phyloP scores from a whole-genome alignment of 2,888 invertebrate species.

The Mythimna impura region DNA sequence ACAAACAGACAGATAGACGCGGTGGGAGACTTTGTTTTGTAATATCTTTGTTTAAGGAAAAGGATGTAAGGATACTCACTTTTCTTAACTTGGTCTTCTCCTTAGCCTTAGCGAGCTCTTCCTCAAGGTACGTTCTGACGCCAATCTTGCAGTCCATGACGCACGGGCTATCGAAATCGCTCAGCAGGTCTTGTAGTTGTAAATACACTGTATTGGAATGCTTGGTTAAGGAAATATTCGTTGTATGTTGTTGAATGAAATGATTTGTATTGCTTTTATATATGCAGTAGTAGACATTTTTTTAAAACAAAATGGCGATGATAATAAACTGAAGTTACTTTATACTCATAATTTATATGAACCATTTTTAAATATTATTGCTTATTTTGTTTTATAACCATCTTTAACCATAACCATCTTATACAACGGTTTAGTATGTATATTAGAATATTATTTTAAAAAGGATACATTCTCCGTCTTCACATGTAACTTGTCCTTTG shows the following conservation, averaged over 20 bases:
- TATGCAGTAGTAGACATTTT: not conserved
- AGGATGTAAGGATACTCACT: constrained; percentile 85
- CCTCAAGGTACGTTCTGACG: constrained; percentile 98
- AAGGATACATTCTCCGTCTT: constrained; percentile 94
- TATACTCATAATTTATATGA: not conserved
- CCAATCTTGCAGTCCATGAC: constrained; percentile 99
- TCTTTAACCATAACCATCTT: too few relatives aligned
- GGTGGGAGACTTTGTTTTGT: too few relatives aligned
- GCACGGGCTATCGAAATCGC: constrained; percentile 97
- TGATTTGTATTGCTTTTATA: too few relatives aligned
- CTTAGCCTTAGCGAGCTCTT: constrained; percentile 98
- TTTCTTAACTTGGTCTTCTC: constrained; percentile 97
- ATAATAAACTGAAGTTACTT: not conserved
- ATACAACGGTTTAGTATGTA: constrained; percentile 12
- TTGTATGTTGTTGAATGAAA: constrained; percentile 6
- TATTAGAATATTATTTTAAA: constrained; percentile 59
- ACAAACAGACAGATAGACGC: too few relatives aligned
- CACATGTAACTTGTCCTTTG: constrained; percentile 95
- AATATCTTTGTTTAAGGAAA: too few relatives aligned
- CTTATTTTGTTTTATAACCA: too few relatives aligned
- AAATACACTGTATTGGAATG: constrained; percentile 91
- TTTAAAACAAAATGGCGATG: not conserved
- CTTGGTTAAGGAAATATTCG: constrained; percentile 78
- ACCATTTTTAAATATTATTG: too few relatives aligned
- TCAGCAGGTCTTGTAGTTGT: constrained; percentile 97